A percentile compares a stretch with the other conserved stretches of the same genome.
phyloP scores from a whole-genome alignment of 2,113 vertebrate genomes.

The Ictalurus furcatus region DNA sequence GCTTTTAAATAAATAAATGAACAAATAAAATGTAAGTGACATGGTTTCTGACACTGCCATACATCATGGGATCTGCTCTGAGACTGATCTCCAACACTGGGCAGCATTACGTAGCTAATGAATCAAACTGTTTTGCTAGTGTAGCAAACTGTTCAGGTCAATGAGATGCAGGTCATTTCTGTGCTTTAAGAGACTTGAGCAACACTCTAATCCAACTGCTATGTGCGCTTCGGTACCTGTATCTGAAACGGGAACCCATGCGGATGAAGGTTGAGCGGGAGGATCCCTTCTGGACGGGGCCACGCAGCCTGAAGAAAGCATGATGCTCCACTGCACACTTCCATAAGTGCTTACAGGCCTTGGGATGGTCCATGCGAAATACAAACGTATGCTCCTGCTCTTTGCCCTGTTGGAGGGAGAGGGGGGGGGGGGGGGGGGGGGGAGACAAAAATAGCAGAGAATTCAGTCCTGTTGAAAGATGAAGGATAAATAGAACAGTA shows the following conservation, averaged over 20 bases:
- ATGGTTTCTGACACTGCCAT: background rate
- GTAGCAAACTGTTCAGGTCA: background rate
- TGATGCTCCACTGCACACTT: slow-evolving; percentile 98
- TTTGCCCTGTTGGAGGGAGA: slow-evolving; percentile 79
- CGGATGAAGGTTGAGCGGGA: slow-evolving; percentile 88
- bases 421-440: background rate
- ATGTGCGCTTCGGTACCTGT: slow-evolving; percentile 75
- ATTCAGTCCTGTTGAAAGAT: background rate
- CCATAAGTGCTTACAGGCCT: slow-evolving; percentile 98
- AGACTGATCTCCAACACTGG: no score
- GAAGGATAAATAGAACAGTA: background rate
- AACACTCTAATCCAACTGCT: background rate
- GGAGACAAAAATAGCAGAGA: background rate
- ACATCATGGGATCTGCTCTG: background rate
- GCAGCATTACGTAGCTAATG: background rate
- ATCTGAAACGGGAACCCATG: slow-evolving; percentile 95
- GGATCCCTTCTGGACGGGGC: slow-evolving; percentile 87
- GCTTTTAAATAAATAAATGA: background rate
- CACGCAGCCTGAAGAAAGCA: slow-evolving; percentile 93
- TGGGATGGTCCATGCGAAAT: slow-evolving; percentile 95
- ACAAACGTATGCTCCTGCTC: slow-evolving; percentile 99
- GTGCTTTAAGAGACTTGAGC: background rate
- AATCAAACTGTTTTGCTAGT: background rate
- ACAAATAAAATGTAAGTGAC: background rate
- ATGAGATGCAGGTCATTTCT: background rate